These are phyloP conservation scores for Anorthoa munda DNA, from an alignment of 2,888 invertebrate species.

Conservation along the genomic window DNA sequence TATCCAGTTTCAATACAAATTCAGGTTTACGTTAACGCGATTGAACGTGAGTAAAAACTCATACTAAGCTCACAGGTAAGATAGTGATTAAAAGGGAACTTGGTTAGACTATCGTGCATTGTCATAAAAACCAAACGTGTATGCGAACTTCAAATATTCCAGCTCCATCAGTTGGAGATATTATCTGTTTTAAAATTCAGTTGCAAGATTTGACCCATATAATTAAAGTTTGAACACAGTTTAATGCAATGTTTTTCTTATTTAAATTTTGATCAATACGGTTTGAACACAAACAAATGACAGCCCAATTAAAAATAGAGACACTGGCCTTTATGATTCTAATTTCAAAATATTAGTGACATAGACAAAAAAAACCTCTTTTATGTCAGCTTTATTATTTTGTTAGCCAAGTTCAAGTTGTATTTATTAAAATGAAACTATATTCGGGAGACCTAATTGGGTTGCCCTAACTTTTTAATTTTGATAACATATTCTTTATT, in stretches of 20 bases:
- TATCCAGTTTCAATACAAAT: no score
- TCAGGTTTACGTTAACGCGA: no score
- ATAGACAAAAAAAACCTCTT: neutral
- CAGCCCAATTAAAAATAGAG: neutral
- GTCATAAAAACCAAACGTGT: no score
- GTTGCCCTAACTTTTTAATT: slow-evolving; percentile 31
- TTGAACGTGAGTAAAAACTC: no score
- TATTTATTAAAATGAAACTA: slow-evolving; percentile 26
- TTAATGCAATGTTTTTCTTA: neutral
- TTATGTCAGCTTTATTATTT: slow-evolving; percentile 7
- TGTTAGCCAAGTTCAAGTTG: neutral
- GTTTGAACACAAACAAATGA: neutral
- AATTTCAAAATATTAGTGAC: neutral
- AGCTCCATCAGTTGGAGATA: no score
- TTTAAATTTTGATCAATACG: neutral
- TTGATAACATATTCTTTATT: neutral
- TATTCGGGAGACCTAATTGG: slow-evolving; percentile 25
- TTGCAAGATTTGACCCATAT: no score
- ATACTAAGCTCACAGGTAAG: no score
- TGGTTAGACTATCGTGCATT: no score
- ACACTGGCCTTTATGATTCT: neutral
- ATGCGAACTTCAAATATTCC: no score
- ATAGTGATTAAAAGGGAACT: no score
- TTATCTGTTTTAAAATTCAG: no score
- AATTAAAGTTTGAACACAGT: neutral